Evolutionary conservation across 1,140 invertebrate species (phyloP), one percentile per base, ranked within the genome.

Genomic region (Drosophila fuyamai): DNA sequence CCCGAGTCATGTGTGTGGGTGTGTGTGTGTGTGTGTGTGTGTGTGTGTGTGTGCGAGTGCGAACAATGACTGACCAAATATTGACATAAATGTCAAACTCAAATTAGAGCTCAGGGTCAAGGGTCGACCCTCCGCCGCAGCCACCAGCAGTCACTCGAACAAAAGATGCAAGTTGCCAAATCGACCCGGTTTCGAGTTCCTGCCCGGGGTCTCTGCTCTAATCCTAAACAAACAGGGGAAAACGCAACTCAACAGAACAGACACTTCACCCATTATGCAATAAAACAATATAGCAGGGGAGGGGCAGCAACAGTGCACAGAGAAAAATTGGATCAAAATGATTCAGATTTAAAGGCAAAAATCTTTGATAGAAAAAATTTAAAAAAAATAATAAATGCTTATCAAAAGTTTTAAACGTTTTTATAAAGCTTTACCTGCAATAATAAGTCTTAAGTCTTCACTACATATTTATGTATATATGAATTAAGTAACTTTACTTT

Each of bases 61-160:
- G 84, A 90, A 90, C 88, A 91, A 91, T 91, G 82, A 91, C 82
- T 91, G 83, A 79, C 88, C 88, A 91, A 91, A 91, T 91, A 91
- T 91, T 91, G 88, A 91, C 88, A 91, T 91, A 91, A 91, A 83
- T 91, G 88, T 91, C 88, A 91, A 91, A 89, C 84, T 89, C 84
- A 90, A 89, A 91, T 91, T 91, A 91, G 88, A 88, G 80, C 83
- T 84, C 88, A 91, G 88, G 88, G 88, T 91, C 88, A 91, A 91
- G 88, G 88, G 83, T 91, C 82, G 68, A 44, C 29, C 41, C 67
- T 66, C 27, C 35, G 41, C 62, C 41, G 29, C 48, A 32, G 48
- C 48, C 35, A 27, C 50, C 59, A 76, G 14, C 55, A 70, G 46
- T 23, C 59, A 54, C 59, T 53, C 53, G 36, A 75, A 50, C 60